These are phyloP conservation scores for Albula goreensis DNA, from an alignment of 2,113 vertebrate genomes.

Conservation along the genomic window DNA sequence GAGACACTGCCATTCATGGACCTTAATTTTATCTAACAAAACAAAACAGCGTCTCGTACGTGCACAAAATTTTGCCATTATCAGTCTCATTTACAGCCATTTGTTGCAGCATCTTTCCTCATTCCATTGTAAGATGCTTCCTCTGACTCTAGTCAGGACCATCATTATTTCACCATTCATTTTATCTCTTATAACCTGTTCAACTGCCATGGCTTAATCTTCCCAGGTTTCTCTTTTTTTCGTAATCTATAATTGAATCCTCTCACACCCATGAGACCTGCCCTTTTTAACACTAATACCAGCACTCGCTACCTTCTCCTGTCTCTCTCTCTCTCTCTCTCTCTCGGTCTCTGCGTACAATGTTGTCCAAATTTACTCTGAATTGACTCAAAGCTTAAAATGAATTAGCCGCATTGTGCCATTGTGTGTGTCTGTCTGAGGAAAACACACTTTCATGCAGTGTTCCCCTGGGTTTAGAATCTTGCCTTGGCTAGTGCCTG, in stretches of 20 bases:
- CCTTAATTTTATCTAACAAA: neutral
- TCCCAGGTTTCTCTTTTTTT: constrained; percentile 37
- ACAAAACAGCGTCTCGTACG: neutral
- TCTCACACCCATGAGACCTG: constrained; percentile 50
- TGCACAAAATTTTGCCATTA: neutral
- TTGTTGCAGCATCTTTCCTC: neutral
- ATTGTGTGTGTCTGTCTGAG: too few relatives aligned
- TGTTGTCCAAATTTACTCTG: neutral
- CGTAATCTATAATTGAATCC: constrained; percentile 74
- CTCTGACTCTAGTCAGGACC: neutral
- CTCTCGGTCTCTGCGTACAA: constrained; percentile 29
- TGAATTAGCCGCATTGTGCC: neutral
- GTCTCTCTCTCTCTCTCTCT: constrained; percentile 20
- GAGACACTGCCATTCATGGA: neutral
- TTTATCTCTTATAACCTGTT: constrained; percentile 64
- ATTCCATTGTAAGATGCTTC: neutral
- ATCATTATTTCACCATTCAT: neutral
- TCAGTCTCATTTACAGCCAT: neutral
- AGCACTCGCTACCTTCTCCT: neutral
- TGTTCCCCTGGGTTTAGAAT: neutral
- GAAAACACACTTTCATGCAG: too few relatives aligned
- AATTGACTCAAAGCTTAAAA: neutral
- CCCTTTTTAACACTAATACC: constrained; percentile 43
- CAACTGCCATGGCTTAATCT: constrained; percentile 52
- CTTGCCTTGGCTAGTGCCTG: neutral